Percentiles rank a stretch among this genome's conserved stretches.
These are phyloP conservation scores for Botrylloides violaceus DNA, from an alignment of 23 tunicate genomes.

Conservation along the genomic window DNA sequence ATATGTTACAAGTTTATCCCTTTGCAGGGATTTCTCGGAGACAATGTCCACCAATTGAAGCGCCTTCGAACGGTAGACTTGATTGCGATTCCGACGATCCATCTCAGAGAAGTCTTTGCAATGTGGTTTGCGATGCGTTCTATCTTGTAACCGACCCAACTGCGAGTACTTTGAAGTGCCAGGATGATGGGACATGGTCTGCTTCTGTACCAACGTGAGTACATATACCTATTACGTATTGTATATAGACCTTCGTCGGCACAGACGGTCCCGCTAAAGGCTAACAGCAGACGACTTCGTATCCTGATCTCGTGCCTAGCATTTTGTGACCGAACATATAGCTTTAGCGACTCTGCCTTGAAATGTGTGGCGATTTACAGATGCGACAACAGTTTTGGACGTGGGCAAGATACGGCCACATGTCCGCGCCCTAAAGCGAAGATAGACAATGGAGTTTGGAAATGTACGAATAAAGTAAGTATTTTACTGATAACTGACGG, in stretches of 20 bases:
- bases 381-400: not conserved
- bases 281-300: too few relatives aligned
- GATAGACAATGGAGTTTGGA: not conserved
- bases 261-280: too few relatives aligned
- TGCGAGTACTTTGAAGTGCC: not conserved
- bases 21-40: not conserved
- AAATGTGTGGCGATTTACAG: too few relatives aligned
- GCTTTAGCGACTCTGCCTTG: too few relatives aligned
- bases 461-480: not conserved
- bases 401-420: not conserved
- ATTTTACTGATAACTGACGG: too few relatives aligned
- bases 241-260: too few relatives aligned
- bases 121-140: not conserved
- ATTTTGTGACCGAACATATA: too few relatives aligned
- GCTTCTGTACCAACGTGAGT: slow-evolving; percentile 1
- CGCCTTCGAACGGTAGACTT: slow-evolving; percentile 1
- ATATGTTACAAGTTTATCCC: not conserved
- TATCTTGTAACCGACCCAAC: slow-evolving; percentile 1
- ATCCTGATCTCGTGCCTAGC: too few relatives aligned
- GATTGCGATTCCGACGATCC: not conserved
- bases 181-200: slow-evolving; percentile 1
- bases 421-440: not conserved
- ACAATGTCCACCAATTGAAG: not conserved
- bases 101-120: not conserved
- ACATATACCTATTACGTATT: not conserved